A percentile compares a stretch with the other conserved stretches of the same genome.
Conservation (phyloP, 2,888 invertebrate species). For the Brachylomia viminalis region DNA sequence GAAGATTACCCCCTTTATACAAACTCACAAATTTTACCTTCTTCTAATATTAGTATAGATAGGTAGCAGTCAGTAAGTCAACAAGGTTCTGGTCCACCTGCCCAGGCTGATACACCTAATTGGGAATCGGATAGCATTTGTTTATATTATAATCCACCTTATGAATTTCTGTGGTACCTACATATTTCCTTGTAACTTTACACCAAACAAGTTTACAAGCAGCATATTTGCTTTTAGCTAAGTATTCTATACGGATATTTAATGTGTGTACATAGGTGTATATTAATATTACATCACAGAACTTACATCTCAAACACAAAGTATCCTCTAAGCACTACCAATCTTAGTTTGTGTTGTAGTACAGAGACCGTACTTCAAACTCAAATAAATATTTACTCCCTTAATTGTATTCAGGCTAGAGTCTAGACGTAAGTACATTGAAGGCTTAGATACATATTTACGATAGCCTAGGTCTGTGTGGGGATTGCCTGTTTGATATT, state of each 20-base stretch:
- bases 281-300: conserved; percentile 20
- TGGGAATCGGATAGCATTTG: no score
- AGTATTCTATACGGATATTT: not conserved
- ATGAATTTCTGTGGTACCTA: not conserved
- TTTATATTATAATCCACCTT: no score
- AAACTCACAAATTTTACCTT: no score
- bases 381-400: conserved; percentile 39
- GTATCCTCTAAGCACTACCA: conserved; percentile 8
- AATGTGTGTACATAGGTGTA: not conserved
- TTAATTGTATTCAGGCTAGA: conserved; percentile 29
- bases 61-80: no score
- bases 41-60: no score
- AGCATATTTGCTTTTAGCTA: conserved; percentile 6
- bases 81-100: no score
- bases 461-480: conserved; percentile 34
- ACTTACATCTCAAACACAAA: conserved; percentile 18
- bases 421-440: conserved; percentile 4
- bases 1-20: no score
- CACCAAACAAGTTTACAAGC: not conserved
- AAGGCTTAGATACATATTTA: conserved; percentile 39
- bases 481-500: conserved; percentile 58
- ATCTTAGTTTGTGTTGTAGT: conserved; percentile 20
- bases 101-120: no score
- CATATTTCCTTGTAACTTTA: not conserved
- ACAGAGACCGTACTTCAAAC: conserved; percentile 2